These are phyloP conservation scores for Anguilla rostrata DNA, from an alignment of 2,113 vertebrate genomes.

Conservation along the genomic window DNA sequence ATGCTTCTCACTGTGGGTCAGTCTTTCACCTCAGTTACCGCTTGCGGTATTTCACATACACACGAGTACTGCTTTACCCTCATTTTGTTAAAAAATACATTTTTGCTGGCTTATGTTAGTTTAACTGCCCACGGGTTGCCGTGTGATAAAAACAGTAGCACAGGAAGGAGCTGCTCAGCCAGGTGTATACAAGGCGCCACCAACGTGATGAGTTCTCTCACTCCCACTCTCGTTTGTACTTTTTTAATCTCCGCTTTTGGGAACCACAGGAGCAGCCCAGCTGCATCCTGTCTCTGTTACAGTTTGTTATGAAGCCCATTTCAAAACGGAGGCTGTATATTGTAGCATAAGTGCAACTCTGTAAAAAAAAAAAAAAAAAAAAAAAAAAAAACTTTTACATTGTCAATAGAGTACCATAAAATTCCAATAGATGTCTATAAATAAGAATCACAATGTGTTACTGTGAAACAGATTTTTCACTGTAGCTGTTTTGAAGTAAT, in stretches of 20 bases:
- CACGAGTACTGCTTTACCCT: neutral
- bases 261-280: slow-evolving; percentile 8
- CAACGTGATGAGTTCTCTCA: neutral
- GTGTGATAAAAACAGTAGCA: neutral
- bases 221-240: neutral
- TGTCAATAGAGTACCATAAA: no score
- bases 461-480: no score
- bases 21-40: neutral
- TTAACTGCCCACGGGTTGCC: neutral
- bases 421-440: no score
- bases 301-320: neutral
- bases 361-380: no score
- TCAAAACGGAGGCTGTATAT: neutral
- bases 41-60: neutral
- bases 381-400: no score
- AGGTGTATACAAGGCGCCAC: neutral
- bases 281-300: slow-evolving; percentile 18
- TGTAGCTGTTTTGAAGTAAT: no score
- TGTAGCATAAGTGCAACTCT: neutral
- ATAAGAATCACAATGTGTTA: no score
- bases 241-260: neutral
- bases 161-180: neutral
- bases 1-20: neutral
- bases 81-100: neutral
- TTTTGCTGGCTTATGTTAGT: neutral